Evolutionary conservation across 2,113 vertebrate species (phyloP).

Genomic region (Rhynchomys soricoides): DNA sequence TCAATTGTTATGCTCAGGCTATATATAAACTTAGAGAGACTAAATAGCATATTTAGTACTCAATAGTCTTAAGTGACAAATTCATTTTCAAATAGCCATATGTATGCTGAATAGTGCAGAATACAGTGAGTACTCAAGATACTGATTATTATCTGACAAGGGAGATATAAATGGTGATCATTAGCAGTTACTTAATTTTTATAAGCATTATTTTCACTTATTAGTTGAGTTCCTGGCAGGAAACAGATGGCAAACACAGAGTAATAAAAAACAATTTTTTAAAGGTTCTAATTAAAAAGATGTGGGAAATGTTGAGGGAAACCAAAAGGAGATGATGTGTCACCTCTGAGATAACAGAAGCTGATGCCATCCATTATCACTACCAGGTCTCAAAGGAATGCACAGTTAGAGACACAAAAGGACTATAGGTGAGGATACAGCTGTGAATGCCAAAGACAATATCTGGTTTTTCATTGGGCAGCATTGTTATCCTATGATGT

Average conservation of each 20-base stretch:
- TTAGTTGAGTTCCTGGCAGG: constrained; percentile 47
- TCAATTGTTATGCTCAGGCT: neutral
- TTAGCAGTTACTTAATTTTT: constrained; percentile 60
- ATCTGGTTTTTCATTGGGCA: neutral
- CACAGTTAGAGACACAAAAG: neutral
- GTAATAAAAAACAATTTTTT: constrained; percentile 50
- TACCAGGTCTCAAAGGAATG: neutral
- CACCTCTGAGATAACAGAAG: neutral
- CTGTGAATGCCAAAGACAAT: neutral
- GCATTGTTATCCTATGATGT: neutral
- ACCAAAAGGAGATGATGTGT: neutral
- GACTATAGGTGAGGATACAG: neutral
- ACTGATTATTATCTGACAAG: constrained; percentile 11
- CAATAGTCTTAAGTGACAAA: neutral
- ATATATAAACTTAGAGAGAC: neutral
- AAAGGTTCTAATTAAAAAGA: constrained; percentile 43
- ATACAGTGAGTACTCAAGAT: neutral
- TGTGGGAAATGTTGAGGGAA: constrained; percentile 22
- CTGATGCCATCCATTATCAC: neutral
- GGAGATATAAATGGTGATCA: constrained; percentile 35
- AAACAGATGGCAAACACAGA: constrained; percentile 52
- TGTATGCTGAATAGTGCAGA: neutral
- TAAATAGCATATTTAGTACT: neutral
- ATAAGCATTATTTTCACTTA: constrained; percentile 67
- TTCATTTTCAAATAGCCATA: neutral